Base-by-base conservation (phyloP, 35 echinoderm and acorn worm species). In the Lytechinus variegatus region DNA sequence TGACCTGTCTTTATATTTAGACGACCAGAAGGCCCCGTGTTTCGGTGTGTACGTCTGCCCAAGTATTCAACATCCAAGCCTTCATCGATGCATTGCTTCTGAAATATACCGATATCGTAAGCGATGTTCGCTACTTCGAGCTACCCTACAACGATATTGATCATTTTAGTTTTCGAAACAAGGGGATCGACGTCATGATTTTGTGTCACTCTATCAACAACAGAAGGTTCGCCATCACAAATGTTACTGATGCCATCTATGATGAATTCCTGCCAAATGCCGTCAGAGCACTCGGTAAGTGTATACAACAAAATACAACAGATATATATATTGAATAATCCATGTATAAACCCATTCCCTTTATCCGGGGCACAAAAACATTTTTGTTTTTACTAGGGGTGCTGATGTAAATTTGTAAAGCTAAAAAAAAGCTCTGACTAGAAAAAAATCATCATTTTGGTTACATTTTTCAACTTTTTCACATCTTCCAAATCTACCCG, bases 131-230 rank as follows among this genome's bases (percentile, higher is more conserved):
- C 9, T 55, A 55, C 54, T 93, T 54, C 53, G 52, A 93, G 53
- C 92, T 93, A n/a, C 92, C 92, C 11, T 93, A 93, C 55, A 93
- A 93, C 54, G 92, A 93, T 10, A 27, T 93, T 16, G 55, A 57
- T 54, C 13, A n/a, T 54, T 93, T 93, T 27, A 19, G 9, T 9
- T 55, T 93, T 54, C 53, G 53, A 54, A 54, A 93, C 21, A 54
- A 8, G 13, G 52, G 52, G 5, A 57, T 93, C 27, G 92, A 93
- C 19, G 92, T 57, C 53, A 57, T 93, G 55, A 93, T 93, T 27
- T 54, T 93, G 53, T 93, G 92, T 57, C 92, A 93, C 54, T 93
- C 92, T 12, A 93, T 93, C 14, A 21, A 93, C 1, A 93, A 93
- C 54, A 54, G 92, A 57, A 54, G 92, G 53, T 55, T 57, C 27